Base-by-base conservation (phyloP, 2,797 vertebrate species). In the Cygnus olor region DNA sequence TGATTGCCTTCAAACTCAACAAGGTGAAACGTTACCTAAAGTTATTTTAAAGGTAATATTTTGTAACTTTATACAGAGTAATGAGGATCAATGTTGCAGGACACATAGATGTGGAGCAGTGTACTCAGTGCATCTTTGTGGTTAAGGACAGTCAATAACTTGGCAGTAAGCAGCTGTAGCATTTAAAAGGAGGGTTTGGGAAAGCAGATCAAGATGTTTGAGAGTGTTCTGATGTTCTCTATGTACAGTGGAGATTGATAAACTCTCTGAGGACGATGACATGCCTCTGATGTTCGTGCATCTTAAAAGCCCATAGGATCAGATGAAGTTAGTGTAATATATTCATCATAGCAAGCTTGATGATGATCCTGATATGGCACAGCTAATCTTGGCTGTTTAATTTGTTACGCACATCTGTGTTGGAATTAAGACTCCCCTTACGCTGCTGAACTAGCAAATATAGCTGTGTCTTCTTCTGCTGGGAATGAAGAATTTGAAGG, bases 181-280 rank as follows among this genome's bases (percentile, higher is more conserved):
- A 6, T 14, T 80, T 24, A 63, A 45, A 63, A 68, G 34, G 30
- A 80, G n/a, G 10, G 2, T 6, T 53, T 76, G 44, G 80, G 24
- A 61, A 71, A 71, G 42, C 54, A 68, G 34, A 30, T 77, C 40
- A 22, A 2, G 40, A 4, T 61, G 24, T 34, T 84, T 70, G 51
- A 57, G 32, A 36, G 71, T 25, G 22, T 53, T 82, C 20, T 5
- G 9, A 5, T 66, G 10, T 40, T 72, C 4, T 22, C 8, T 53
- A 2, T 32, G 8, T 32, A 4, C 24, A 27, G 0, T 2, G 40
- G 34, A 63, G 38, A 44, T 11, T 6, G 1, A 7, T 21, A 15
- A 32, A 32, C 22, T 71, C 47, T 63, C 14, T 45, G 57, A 38
- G 61, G 56, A 38, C 0, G 2, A 5, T 40, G 77, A 15, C 30